These are phyloP conservation scores for Willisornis vidua DNA, from an alignment of 2,113 vertebrate genomes.

Conservation along the genomic window DNA sequence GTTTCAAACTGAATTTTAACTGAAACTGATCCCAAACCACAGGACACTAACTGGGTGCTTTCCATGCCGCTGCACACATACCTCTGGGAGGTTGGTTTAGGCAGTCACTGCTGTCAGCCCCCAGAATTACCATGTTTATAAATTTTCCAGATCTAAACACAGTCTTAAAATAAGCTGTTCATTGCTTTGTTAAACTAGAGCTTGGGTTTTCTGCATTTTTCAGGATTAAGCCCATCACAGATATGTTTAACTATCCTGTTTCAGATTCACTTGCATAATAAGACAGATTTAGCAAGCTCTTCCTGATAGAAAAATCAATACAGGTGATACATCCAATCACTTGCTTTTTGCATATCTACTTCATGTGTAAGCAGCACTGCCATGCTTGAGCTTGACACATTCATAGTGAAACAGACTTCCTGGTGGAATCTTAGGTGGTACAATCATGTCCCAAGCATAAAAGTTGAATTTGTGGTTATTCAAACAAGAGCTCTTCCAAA, in stretches of 20 bases:
- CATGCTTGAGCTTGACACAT: not conserved
- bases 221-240: not conserved
- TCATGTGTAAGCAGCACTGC: not conserved
- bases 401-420: not conserved
- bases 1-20: not conserved
- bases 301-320: not conserved
- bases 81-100: not conserved
- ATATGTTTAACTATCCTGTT: not conserved
- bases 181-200: not conserved
- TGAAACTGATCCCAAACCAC: not conserved
- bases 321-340: not conserved
- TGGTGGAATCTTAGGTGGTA: not conserved
- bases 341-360: not conserved
- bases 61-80: not conserved
- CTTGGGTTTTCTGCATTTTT: not conserved
- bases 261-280: not conserved
- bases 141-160: not conserved
- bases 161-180: not conserved
- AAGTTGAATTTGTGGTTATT: not conserved
- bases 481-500: not conserved
- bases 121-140: not conserved
- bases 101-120: not conserved
- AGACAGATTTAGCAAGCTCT: not conserved
- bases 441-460: not conserved
- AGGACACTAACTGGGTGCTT: not conserved